These are phyloP conservation scores for Lytechinus pictus DNA, from an alignment of 35 echinoderm and acorn worm genomes.

Conservation along the genomic window DNA sequence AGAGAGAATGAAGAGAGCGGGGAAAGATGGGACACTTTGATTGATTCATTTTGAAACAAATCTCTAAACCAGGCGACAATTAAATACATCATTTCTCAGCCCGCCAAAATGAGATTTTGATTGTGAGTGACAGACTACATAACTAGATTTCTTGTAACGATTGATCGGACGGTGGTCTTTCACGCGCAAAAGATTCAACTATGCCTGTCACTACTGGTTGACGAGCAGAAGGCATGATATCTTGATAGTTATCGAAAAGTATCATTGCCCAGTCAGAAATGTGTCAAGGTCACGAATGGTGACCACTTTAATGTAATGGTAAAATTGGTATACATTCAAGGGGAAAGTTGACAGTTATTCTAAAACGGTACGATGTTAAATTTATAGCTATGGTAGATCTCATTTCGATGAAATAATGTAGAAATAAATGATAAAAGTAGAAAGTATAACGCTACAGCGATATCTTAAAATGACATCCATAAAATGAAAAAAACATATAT, in stretches of 20 bases:
- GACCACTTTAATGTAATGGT: neutral
- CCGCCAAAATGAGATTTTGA: conserved; percentile 42
- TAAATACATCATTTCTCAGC: conserved; percentile 13
- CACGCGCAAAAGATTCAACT: neutral
- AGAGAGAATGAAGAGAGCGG: neutral
- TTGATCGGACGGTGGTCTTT: conserved; percentile 24
- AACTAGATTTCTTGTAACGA: conserved; percentile 25
- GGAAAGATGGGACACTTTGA: neutral
- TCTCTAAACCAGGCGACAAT: conserved; percentile 17
- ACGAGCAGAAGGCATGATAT: neutral
- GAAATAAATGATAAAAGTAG: too few relatives aligned
- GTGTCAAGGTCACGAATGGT: neutral
- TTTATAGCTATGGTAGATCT: too few relatives aligned
- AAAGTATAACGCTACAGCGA: too few relatives aligned
- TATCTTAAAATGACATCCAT: too few relatives aligned
- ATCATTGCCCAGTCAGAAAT: neutral
- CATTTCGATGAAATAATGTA: too few relatives aligned
- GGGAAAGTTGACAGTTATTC: too few relatives aligned
- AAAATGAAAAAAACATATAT: too few relatives aligned
- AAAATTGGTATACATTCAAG: too few relatives aligned
- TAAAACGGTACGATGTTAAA: too few relatives aligned
- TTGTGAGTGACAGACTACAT: conserved; percentile 28
- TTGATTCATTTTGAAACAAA: conserved; percentile 14
- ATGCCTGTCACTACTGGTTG: neutral
- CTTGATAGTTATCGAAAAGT: neutral